Conservation (phyloP, 2,888 invertebrate genomes). For the Drosophila dives region DNA sequence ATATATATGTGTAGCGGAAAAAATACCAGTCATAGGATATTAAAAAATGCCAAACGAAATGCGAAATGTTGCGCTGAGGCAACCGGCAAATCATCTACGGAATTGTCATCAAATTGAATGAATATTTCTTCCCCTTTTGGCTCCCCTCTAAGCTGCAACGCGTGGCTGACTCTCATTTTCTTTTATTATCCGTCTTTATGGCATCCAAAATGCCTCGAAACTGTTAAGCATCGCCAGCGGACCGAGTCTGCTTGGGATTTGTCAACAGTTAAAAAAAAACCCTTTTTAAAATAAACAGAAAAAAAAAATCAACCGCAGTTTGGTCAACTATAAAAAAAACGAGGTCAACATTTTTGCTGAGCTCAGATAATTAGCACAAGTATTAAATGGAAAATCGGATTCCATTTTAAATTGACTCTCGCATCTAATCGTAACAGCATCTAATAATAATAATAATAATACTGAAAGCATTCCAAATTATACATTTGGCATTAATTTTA, state of each 20-base stretch:
- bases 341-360: constrained; percentile 45
- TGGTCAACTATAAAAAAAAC: constrained; percentile 28
- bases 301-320: constrained; percentile 50
- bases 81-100: constrained; percentile 79
- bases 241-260: neutral
- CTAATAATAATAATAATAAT: neutral
- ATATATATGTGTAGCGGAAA: neutral
- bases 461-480: neutral
- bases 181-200: constrained; percentile 66
- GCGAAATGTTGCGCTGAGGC: constrained; percentile 57
- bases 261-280: constrained; percentile 22
- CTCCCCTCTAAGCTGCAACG: constrained; percentile 72
- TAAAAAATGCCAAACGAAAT: constrained; percentile 76
- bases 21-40: constrained; percentile 67
- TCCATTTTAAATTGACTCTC: neutral
- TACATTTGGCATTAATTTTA: neutral
- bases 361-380: constrained; percentile 41
- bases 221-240: constrained; percentile 9
- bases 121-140: constrained; percentile 30
- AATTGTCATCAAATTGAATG: constrained; percentile 80
- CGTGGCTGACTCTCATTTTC: constrained; percentile 68
- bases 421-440: neutral
- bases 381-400: constrained; percentile 3
- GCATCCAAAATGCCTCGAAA: constrained; percentile 53
- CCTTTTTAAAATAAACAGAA: constrained; percentile 43